Conservation (phyloP, 1,140 invertebrate species). For the Rhagoletis pomonella region DNA sequence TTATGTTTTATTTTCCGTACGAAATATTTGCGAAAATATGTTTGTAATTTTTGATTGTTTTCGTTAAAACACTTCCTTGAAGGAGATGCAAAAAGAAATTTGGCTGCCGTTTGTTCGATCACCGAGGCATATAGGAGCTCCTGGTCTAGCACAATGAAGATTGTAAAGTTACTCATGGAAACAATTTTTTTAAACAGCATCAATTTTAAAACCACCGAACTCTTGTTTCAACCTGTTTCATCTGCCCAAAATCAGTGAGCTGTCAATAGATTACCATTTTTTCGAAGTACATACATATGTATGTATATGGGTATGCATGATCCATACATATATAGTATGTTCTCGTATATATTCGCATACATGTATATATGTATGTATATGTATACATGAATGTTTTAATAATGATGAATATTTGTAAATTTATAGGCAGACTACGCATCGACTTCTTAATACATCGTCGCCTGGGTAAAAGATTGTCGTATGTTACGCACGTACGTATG, state of each 20-base stretch:
- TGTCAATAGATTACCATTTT: slow-evolving; percentile 14
- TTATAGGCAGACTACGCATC: too few relatives aligned
- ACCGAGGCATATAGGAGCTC: background rate
- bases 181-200: background rate
- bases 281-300: background rate
- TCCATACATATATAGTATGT: background rate
- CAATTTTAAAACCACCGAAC: background rate
- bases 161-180: background rate
- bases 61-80: background rate
- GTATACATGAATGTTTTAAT: background rate
- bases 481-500: too few relatives aligned
- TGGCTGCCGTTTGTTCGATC: background rate
- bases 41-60: background rate
- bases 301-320: background rate
- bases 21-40: background rate
- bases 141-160: slow-evolving; percentile 4
- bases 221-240: slow-evolving; percentile 18
- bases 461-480: too few relatives aligned
- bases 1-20: background rate
- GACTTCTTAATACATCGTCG: too few relatives aligned
- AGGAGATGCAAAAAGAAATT: background rate
- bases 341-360: background rate
- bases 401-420: too few relatives aligned
- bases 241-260: background rate
- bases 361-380: background rate